phyloP scores from a whole-genome alignment of 2,888 invertebrate species.

The Stomorhina lunata region DNA sequence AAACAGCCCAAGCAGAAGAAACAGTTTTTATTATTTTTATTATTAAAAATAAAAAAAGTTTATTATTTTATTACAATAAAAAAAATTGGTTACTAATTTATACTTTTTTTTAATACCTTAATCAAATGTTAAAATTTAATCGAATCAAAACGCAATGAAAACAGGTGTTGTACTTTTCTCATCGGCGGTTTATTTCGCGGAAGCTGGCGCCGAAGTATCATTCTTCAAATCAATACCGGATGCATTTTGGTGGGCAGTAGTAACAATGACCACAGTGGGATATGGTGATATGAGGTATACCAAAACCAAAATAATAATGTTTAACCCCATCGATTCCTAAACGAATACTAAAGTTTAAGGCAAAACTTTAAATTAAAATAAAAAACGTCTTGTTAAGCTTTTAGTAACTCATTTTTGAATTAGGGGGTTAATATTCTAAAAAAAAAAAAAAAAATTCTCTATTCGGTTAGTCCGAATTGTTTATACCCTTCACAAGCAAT shows the following conservation, averaged over 20 bases:
- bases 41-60: slow-evolving; percentile 27
- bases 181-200: slow-evolving; percentile 99
- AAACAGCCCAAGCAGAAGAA: slow-evolving; percentile 64
- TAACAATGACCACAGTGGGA: slow-evolving; percentile 99
- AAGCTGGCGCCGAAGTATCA: slow-evolving; percentile 99
- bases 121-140: slow-evolving; percentile 19
- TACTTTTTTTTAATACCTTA: too few relatives aligned
- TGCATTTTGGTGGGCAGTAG: slow-evolving; percentile 99
- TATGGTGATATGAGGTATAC: slow-evolving; percentile 98
- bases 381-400: too few relatives aligned
- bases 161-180: slow-evolving; percentile 99
- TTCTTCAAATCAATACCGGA: slow-evolving; percentile 99
- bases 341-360: too few relatives aligned
- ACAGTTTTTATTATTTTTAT: slow-evolving; percentile 1
- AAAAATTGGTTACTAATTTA: slow-evolving; percentile 17
- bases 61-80: background rate
- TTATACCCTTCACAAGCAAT: too few relatives aligned
- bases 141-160: slow-evolving; percentile 20
- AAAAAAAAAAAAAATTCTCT: too few relatives aligned
- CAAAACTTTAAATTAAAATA: too few relatives aligned
- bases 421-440: too few relatives aligned
- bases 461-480: too few relatives aligned
- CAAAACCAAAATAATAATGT: slow-evolving; percentile 41
- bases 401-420: too few relatives aligned
- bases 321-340: background rate